Percentiles rank a stretch among this genome's conserved stretches.
Evolutionary conservation across 2,113 vertebrate genomes (phyloP).

Genomic region (Nannobrachium achirus): DNA sequence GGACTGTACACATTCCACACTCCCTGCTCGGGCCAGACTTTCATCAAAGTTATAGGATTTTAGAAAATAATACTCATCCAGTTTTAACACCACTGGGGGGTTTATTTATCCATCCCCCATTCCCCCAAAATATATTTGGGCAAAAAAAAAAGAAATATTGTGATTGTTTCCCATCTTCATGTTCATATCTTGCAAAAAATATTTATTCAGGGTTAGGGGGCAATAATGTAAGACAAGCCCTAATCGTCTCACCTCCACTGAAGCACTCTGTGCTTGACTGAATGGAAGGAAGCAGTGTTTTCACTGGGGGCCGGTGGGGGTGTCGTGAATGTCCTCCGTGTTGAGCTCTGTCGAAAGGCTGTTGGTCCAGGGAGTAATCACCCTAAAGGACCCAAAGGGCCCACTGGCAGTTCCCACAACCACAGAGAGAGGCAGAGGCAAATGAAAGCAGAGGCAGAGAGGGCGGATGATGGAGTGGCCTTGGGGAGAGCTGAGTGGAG

Average conservation of each 20-base stretch:
- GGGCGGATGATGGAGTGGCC: not conserved
- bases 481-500: not conserved
- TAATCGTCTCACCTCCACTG: too few species aligned
- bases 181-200: too few species aligned
- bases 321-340: constrained; percentile 22
- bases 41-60: constrained; percentile 1
- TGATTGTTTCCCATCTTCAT: too few species aligned
- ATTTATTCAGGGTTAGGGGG: too few species aligned
- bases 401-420: constrained; percentile 30
- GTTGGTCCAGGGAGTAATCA: constrained; percentile 24
- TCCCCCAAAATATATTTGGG: too few species aligned
- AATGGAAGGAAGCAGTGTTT: constrained; percentile 14
- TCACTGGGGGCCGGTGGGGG: not conserved
- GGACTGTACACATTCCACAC: constrained; percentile 29
- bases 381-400: constrained; percentile 43
- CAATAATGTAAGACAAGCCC: too few species aligned
- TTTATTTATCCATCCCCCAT: too few species aligned
- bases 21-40: not conserved
- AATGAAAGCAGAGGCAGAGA: not conserved
- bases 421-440: constrained; percentile 11
- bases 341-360: constrained; percentile 22
- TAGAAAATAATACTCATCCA: not conserved
- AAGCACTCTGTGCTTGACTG: not conserved
- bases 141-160: too few species aligned
- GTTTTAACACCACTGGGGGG: too few species aligned